Percentiles rank a stretch among this genome's conserved stretches.
phyloP scores from a whole-genome alignment of 2,797 vertebrate species.

The Choloepus didactylus region DNA sequence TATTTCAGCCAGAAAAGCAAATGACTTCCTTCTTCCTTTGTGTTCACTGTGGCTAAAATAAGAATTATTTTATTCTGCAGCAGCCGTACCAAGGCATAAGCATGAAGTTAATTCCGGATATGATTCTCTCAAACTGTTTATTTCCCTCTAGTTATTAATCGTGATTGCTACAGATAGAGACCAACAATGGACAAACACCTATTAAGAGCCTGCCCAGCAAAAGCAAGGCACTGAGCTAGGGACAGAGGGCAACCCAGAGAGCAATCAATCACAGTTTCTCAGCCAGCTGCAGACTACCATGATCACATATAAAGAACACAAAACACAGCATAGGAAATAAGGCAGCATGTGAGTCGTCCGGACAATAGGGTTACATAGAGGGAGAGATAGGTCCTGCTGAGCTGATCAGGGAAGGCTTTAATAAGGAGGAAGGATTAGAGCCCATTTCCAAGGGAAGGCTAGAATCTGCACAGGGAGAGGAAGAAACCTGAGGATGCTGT shows the following conservation, averaged over 20 bases:
- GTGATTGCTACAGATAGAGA: not conserved
- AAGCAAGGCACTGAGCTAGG: not conserved
- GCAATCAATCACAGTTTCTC: not conserved
- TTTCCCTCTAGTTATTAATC: not conserved
- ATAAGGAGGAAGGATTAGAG: not conserved
- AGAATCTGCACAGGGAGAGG: not conserved
- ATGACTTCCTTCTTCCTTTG: constrained; percentile 53
- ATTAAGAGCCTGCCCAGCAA: not conserved
- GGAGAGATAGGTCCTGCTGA: not conserved
- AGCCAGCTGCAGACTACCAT: not conserved
- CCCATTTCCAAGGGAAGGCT: not conserved
- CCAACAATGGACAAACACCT: not conserved
- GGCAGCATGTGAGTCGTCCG: not conserved
- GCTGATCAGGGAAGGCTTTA: not conserved
- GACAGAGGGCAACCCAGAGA: not conserved
- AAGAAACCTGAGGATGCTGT: not conserved
- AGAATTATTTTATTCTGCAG: constrained; percentile 54
- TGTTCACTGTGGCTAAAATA: constrained; percentile 58
- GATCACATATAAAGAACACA: not conserved
- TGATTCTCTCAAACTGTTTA: constrained; percentile 40
- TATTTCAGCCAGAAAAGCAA: constrained; percentile 60
- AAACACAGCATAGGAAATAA: not conserved
- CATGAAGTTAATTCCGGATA: not conserved
- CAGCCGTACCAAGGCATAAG: constrained; percentile 23
- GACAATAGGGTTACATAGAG: not conserved